These are phyloP conservation scores for Mormyrus lacerda DNA, from an alignment of 2,113 vertebrate genomes.

Conservation along the genomic window DNA sequence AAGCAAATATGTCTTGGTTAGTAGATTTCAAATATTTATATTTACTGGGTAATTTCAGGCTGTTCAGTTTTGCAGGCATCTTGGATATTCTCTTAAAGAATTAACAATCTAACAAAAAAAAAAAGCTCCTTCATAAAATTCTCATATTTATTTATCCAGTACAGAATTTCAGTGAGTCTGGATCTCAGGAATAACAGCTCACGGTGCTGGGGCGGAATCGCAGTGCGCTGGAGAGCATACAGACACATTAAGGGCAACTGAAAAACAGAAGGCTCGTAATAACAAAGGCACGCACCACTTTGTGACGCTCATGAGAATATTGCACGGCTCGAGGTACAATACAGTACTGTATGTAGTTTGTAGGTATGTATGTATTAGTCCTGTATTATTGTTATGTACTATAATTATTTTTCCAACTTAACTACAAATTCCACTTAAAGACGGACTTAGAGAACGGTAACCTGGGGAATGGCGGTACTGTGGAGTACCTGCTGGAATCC, in stretches of 20 bases:
- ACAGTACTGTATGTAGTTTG: not conserved
- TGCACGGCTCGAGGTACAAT: not conserved
- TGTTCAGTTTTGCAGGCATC: not conserved
- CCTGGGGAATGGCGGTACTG: not conserved
- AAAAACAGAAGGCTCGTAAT: not conserved
- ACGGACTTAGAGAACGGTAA: not conserved
- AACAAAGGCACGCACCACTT: not conserved
- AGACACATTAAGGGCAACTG: not conserved
- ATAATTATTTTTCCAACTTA: not conserved
- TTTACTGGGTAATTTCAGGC: not conserved
- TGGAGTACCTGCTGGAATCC: not conserved
- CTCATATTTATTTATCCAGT: not conserved
- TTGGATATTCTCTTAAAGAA: not conserved
- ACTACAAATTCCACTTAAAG: not conserved
- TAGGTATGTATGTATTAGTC: not conserved
- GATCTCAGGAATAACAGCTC: not conserved
- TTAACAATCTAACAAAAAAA: not conserved
- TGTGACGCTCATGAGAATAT: not conserved
- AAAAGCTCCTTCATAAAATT: not conserved
- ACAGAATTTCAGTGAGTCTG: not conserved
- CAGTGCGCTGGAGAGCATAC: not conserved
- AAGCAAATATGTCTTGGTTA: not conserved
- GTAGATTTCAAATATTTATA: constrained; percentile 12
- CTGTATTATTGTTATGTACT: not conserved
- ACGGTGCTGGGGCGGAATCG: not conserved